These are phyloP conservation scores for Trachythela sp. DNA, from an alignment of 64 coral and sea anemone genomes.

Conservation along the genomic window DNA sequence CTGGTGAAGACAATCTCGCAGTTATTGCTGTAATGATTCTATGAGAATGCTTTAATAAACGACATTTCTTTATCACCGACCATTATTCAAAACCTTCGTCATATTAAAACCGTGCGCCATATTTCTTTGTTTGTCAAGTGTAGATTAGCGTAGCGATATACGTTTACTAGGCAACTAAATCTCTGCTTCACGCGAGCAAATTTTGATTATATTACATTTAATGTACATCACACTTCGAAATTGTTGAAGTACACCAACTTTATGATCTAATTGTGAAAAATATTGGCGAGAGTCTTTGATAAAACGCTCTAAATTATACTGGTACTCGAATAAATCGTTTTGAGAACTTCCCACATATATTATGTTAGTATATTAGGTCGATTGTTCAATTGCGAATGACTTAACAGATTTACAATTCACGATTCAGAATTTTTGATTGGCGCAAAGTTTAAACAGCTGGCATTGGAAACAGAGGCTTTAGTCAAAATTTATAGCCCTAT, in stretches of 20 bases:
- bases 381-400: background rate
- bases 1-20: no score
- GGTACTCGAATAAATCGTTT: constrained; percentile 24
- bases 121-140: constrained; percentile 25
- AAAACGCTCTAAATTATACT: background rate
- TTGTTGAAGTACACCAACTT: background rate
- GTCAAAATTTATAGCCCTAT: background rate
- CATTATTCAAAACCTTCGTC: background rate
- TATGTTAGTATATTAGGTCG: constrained; percentile 1
- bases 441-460: background rate
- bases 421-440: background rate
- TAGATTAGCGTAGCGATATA: constrained; percentile 6
- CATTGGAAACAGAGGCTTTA: background rate
- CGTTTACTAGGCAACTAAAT: background rate
- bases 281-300: background rate
- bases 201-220: background rate
- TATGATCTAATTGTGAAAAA: background rate
- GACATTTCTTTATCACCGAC: background rate
- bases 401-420: background rate
- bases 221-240: background rate
- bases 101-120: background rate
- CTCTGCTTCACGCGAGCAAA: background rate
- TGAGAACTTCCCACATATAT: constrained; percentile 24
- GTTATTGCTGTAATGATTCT: background rate
- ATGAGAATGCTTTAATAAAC: background rate